A percentile compares a stretch with the other conserved stretches of the same genome.
phyloP scores from a whole-genome alignment of 1,140 invertebrate species.

The fruit fly (Drosophila melanogaster) region Release_6_plus_ISO1_MT NT_033779.5:8258001-8258500 shows the following conservation, averaged over 20 bases:
- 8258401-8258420: neutral
- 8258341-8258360: too few relatives aligned
- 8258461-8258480: neutral
- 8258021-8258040: slow-evolving; percentile 31
- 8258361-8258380: too few relatives aligned
- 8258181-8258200: slow-evolving; percentile 38
- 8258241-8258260: too few relatives aligned
- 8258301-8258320: too few relatives aligned
- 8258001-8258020: slow-evolving; percentile 58
- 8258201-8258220: neutral
- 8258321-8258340: too few relatives aligned
- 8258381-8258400: slow-evolving; percentile 22
- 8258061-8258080: slow-evolving; percentile 49
- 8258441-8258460: neutral
- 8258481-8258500: slow-evolving; percentile 15
- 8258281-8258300: too few relatives aligned
- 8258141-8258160: slow-evolving; percentile 75
- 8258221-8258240: neutral
- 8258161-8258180: slow-evolving; percentile 66
- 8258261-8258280: too few relatives aligned
- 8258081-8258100: slow-evolving; percentile 23
- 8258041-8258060: slow-evolving; percentile 54
- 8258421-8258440: neutral
- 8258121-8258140: slow-evolving; percentile 34
- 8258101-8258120: neutral